Evolutionary conservation across 2,797 vertebrate genomes (phyloP).

Genomic region (Heterohyrax brucei): DNA sequence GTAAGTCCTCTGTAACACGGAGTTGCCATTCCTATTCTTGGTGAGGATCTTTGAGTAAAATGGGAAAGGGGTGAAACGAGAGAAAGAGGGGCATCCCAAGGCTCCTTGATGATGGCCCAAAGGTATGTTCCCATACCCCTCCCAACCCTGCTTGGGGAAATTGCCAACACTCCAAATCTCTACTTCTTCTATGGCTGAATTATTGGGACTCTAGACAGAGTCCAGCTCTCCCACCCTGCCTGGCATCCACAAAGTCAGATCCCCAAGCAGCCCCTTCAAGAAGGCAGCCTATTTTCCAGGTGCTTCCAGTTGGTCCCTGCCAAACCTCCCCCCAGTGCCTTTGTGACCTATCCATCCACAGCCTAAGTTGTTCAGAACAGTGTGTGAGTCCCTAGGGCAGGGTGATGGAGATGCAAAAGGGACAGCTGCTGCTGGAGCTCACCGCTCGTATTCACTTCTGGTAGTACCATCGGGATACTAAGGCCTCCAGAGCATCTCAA

Average conservation of each 20-base stretch:
- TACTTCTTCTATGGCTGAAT: background rate
- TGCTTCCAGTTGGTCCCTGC: background rate
- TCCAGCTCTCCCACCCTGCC: background rate
- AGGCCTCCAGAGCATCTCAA: background rate
- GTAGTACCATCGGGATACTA: background rate
- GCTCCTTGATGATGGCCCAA: background rate
- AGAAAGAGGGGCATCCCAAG: background rate
- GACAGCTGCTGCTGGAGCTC: background rate
- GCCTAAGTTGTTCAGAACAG: background rate
- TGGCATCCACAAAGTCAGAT: background rate
- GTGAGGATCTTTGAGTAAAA: background rate
- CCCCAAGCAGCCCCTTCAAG: background rate
- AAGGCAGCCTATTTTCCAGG: too few relatives aligned
- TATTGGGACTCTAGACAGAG: conserved; percentile 42
- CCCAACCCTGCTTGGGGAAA: background rate
- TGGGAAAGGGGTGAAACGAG: background rate
- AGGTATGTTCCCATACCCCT: background rate
- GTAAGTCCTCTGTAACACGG: background rate
- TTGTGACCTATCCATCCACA: background rate
- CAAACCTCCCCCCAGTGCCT: background rate
- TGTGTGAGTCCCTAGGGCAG: background rate
- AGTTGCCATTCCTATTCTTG: background rate
- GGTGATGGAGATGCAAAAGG: background rate
- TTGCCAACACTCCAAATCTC: background rate
- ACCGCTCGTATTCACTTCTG: background rate